phyloP scores from a whole-genome alignment of 2,797 vertebrate genomes.

The Amniataba percoides region DNA sequence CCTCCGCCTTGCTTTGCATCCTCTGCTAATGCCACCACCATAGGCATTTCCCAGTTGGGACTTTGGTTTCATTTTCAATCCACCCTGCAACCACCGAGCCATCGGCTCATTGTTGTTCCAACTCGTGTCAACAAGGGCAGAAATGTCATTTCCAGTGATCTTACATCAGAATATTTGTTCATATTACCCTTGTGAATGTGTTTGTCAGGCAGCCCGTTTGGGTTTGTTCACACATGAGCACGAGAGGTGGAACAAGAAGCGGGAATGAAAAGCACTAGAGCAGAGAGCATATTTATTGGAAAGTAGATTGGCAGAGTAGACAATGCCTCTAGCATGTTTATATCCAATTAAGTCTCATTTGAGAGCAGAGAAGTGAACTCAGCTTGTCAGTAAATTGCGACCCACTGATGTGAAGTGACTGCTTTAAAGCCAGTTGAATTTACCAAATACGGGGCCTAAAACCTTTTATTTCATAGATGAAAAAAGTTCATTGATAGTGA shows the following conservation, averaged over 20 bases:
- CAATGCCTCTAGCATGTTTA: constrained; percentile 48
- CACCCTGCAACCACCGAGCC: constrained; percentile 7
- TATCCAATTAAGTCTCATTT: constrained; percentile 61
- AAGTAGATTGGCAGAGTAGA: constrained; percentile 58
- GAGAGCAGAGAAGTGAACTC: constrained; percentile 41
- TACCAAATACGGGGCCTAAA: background rate
- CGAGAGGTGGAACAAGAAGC: constrained; percentile 10
- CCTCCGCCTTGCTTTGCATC: constrained; percentile 59
- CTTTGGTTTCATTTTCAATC: constrained; percentile 54
- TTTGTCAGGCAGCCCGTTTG: constrained; percentile 15
- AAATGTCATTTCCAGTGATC: constrained; percentile 18
- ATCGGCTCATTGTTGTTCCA: constrained; percentile 38
- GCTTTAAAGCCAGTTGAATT: constrained; percentile 2
- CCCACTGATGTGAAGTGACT: constrained; percentile 5
- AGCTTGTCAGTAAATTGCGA: constrained; percentile 29
- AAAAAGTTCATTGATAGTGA: background rate
- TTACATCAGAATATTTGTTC: constrained; percentile 36
- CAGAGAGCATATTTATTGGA: constrained; percentile 57
- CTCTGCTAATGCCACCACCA: constrained; percentile 59
- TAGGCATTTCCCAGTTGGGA: constrained; percentile 63
- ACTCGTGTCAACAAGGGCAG: constrained; percentile 8
- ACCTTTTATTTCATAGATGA: background rate
- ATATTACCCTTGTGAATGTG: background rate
- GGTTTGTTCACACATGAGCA: constrained; percentile 14
- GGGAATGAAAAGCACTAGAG: constrained; percentile 30